Evolutionary conservation across 2,113 vertebrate genomes (phyloP).

Genomic region (Hippocampus mohnikei): DNA sequence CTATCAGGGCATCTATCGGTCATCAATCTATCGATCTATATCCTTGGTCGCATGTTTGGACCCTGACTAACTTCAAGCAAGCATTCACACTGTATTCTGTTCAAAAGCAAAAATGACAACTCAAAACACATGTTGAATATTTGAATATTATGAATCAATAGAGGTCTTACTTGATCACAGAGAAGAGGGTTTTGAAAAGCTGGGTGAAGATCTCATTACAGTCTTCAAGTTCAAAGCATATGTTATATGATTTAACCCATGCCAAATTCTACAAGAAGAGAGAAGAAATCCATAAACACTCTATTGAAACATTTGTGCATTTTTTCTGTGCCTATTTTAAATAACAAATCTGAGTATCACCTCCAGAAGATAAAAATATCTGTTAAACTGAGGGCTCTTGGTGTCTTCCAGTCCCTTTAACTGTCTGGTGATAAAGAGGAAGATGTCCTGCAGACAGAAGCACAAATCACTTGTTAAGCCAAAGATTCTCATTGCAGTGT

Average conservation of each 20-base stretch:
- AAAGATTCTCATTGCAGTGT: background rate
- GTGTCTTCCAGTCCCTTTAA: slow-evolving; percentile 98
- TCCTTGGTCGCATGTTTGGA: too few species aligned
- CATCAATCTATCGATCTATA: too few species aligned
- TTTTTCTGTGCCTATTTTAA: background rate
- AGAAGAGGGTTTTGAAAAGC: slow-evolving; percentile 98
- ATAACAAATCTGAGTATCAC: slow-evolving; percentile 62
- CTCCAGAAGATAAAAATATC: slow-evolving; percentile 99
- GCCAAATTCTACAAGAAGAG: slow-evolving; percentile 85
- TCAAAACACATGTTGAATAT: too few species aligned
- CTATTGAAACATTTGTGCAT: background rate
- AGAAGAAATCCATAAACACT: background rate
- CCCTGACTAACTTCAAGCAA: too few species aligned
- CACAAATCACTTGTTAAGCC: background rate
- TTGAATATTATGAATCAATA: background rate
- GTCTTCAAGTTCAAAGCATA: slow-evolving; percentile 99
- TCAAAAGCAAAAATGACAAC: background rate
- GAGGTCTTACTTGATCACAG: slow-evolving; percentile 93
- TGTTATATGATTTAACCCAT: slow-evolving; percentile 99
- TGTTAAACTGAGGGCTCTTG: slow-evolving; percentile 98
- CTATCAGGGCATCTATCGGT: too few species aligned
- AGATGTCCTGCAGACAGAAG: slow-evolving; percentile 84
- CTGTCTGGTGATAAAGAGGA: slow-evolving; percentile 99
- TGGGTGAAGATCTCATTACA: slow-evolving; percentile 99
- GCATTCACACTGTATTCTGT: too few species aligned